Conservation (phyloP, 2,888 invertebrate genomes). For the Rutpela maculata region DNA sequence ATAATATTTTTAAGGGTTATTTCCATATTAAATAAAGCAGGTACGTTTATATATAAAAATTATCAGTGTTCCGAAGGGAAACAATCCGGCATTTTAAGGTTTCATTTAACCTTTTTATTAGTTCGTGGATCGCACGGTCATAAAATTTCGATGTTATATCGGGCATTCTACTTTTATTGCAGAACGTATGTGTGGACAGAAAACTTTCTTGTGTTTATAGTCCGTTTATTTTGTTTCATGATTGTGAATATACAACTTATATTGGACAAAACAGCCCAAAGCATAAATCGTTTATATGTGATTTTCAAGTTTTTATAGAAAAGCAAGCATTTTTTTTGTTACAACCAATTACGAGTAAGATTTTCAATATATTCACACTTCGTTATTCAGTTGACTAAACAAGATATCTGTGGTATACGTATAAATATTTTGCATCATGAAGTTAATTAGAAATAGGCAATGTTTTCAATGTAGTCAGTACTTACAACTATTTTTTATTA, state of each 20-base stretch:
- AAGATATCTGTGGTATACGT: too few relatives aligned
- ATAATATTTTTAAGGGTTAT: slow-evolving; percentile 12
- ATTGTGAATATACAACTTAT: background rate
- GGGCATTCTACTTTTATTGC: slow-evolving; percentile 35
- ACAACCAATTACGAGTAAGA: too few relatives aligned
- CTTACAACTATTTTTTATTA: too few relatives aligned
- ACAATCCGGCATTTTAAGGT: slow-evolving; percentile 20
- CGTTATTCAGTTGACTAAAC: too few relatives aligned
- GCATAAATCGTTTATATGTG: background rate
- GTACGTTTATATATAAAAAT: slow-evolving; percentile 19
- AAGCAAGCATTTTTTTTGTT: background rate
- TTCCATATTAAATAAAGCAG: slow-evolving; percentile 18
- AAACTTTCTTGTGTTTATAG: slow-evolving; percentile 41
- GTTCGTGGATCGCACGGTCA: slow-evolving; percentile 14
- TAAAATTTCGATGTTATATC: slow-evolving; percentile 31
- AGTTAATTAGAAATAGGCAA: too few relatives aligned
- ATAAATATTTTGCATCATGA: too few relatives aligned
- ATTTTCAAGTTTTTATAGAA: background rate
- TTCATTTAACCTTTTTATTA: slow-evolving; percentile 35
- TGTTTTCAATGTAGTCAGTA: too few relatives aligned
- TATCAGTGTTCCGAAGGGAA: slow-evolving; percentile 15
- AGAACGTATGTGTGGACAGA: slow-evolving; percentile 26
- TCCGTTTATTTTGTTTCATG: slow-evolving; percentile 37
- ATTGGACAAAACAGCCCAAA: background rate
- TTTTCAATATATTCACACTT: too few relatives aligned